Conservation (phyloP, 2,113 vertebrate genomes). For the Emberiza fucata region DNA sequence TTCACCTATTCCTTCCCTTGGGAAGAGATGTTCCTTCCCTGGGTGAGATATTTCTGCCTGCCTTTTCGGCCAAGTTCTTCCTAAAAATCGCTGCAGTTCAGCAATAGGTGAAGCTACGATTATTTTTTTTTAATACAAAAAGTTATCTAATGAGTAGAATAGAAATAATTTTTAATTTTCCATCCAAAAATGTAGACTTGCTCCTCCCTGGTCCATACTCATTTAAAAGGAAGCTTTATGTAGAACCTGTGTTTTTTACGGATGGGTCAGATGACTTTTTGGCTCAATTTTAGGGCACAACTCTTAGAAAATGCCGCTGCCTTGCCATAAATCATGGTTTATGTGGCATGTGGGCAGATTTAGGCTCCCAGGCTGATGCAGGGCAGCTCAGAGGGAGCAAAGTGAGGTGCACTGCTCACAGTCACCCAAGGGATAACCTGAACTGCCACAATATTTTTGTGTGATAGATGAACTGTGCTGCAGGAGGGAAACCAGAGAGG, state of each 20-base stretch:
- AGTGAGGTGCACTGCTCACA: not conserved
- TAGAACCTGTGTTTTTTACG: fast-evolving
- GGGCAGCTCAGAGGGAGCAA: not conserved
- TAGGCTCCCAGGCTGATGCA: not conserved
- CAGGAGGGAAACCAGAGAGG: not conserved
- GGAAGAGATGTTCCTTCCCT: not conserved
- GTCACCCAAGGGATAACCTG: not conserved
- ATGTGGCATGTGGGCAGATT: fast-evolving
- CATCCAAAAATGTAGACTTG: not conserved
- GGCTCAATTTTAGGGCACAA: not conserved
- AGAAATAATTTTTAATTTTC: not conserved
- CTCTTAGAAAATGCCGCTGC: not conserved
- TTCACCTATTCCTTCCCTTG: not conserved
- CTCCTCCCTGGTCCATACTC: not conserved
- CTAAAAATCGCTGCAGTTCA: not conserved
- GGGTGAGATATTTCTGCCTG: not conserved
- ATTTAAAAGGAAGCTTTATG: not conserved
- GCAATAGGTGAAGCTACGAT: not conserved
- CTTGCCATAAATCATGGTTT: not conserved
- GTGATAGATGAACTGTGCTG: not conserved
- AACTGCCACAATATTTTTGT: not conserved
- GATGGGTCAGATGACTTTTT: not conserved
- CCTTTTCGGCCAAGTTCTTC: not conserved
- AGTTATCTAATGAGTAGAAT: not conserved
- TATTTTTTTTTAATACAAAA: not conserved